A percentile compares a stretch with the other conserved stretches of the same genome.
Conservation (phyloP, 2,888 invertebrate species). For the Hedya salicella region DNA sequence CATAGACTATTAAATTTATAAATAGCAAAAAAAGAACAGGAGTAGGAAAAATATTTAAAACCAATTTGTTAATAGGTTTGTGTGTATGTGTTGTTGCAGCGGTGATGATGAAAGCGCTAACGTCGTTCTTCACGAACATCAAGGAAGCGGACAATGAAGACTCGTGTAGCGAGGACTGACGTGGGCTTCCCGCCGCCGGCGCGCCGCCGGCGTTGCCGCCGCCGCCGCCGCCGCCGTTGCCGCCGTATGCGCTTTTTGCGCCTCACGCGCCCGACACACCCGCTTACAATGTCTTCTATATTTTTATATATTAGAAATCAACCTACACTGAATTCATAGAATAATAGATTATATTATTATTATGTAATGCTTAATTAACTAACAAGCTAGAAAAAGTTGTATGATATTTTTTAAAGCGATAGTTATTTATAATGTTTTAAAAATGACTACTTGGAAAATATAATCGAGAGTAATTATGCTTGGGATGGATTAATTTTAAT, state of each 20-base stretch:
- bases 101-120: conserved; percentile 89
- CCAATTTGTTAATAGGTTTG: background rate
- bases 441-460: conserved; percentile 50
- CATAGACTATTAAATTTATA: too few relatives aligned
- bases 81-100: conserved; percentile 67
- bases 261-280: conserved; percentile 49
- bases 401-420: conserved; percentile 70
- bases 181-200: conserved; percentile 55
- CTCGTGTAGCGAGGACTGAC: conserved; percentile 82
- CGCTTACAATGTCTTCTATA: conserved; percentile 62
- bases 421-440: conserved; percentile 66
- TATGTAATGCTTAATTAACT: conserved; percentile 61
- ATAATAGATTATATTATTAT: conserved; percentile 58
- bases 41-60: too few relatives aligned
- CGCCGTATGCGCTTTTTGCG: conserved; percentile 42
- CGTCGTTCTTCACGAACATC: conserved; percentile 89
- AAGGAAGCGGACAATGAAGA: conserved; percentile 88
- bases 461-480: conserved; percentile 36
- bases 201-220: conserved; percentile 53
- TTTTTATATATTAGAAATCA: conserved; percentile 73
- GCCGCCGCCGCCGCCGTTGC: conserved; percentile 49
- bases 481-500: conserved; percentile 42
- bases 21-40: too few relatives aligned
- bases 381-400: conserved; percentile 71
- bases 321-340: conserved; percentile 63